Conservation (phyloP, 2,797 vertebrate species). For the Enteromius thamalakanensis region DNA sequence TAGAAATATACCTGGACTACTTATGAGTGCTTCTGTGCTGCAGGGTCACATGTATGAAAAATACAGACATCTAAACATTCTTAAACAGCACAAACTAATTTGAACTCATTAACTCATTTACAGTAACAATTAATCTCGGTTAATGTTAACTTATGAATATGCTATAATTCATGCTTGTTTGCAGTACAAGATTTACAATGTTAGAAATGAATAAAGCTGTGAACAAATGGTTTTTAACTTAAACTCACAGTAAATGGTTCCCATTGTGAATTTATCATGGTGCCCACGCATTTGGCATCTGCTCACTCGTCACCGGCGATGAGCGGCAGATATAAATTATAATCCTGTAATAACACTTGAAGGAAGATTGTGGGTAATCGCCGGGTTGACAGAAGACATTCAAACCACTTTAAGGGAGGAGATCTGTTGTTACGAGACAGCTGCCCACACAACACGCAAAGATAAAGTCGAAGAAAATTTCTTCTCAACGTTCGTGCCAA, state of each 20-base stretch:
- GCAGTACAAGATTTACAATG: background rate
- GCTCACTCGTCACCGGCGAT: background rate
- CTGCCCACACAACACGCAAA: slow-evolving; percentile 20
- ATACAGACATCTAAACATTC: background rate
- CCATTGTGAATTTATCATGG: background rate
- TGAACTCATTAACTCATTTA: background rate
- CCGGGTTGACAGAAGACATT: background rate
- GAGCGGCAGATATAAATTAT: slow-evolving; percentile 1
- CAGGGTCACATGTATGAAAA: background rate
- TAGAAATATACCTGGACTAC: no score
- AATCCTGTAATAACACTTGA: slow-evolving; percentile 16
- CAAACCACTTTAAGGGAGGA: background rate
- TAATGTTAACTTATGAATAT: background rate
- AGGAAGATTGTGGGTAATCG: slow-evolving; percentile 3
- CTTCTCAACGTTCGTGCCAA: background rate
- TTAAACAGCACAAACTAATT: background rate
- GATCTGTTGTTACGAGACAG: background rate
- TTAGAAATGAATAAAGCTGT: background rate
- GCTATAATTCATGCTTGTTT: background rate
- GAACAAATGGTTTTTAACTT: background rate
- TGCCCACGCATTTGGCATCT: background rate
- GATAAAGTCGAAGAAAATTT: background rate
- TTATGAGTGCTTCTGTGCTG: no score
- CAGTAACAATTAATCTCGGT: background rate
- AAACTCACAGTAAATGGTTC: background rate